phyloP scores from a whole-genome alignment of 2,113 vertebrate genomes.

The Anhinga anhinga region DNA sequence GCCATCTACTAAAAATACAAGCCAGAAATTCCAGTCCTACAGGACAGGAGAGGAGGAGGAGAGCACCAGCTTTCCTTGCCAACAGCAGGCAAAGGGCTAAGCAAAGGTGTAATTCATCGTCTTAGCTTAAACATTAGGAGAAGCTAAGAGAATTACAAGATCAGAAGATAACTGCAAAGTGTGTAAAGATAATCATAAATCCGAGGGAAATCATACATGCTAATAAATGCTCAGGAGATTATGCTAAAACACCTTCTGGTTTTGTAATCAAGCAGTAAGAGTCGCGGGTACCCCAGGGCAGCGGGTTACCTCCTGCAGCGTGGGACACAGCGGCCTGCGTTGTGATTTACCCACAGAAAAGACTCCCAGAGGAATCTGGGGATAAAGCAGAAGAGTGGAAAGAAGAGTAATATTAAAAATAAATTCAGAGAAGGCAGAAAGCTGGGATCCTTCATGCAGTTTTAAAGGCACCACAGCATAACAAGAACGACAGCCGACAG shows the following conservation, averaged over 20 bases:
- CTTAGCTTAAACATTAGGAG: neutral
- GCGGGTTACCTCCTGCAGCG: neutral
- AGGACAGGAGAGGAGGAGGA: neutral
- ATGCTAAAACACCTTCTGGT: neutral
- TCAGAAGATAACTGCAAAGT: neutral
- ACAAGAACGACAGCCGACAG: neutral
- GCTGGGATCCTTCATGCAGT: neutral
- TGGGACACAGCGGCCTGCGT: neutral
- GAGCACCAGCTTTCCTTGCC: neutral
- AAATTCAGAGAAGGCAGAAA: neutral
- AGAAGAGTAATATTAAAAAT: constrained; percentile 20
- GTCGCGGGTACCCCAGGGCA: neutral
- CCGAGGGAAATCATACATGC: neutral
- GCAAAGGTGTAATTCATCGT: neutral
- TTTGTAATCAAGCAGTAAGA: neutral
- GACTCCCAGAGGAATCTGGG: neutral
- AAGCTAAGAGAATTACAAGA: constrained; percentile 13
- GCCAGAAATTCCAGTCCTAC: constrained; percentile 31
- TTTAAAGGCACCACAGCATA: neutral
- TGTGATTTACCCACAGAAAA: neutral
- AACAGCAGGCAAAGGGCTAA: constrained; percentile 11
- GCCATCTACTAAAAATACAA: neutral
- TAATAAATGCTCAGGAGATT: constrained; percentile 30
- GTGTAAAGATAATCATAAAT: constrained; percentile 30
- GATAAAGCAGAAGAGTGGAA: neutral